Conservation (phyloP, 2,888 invertebrate species). For the Tromatobia lineatoria region DNA sequence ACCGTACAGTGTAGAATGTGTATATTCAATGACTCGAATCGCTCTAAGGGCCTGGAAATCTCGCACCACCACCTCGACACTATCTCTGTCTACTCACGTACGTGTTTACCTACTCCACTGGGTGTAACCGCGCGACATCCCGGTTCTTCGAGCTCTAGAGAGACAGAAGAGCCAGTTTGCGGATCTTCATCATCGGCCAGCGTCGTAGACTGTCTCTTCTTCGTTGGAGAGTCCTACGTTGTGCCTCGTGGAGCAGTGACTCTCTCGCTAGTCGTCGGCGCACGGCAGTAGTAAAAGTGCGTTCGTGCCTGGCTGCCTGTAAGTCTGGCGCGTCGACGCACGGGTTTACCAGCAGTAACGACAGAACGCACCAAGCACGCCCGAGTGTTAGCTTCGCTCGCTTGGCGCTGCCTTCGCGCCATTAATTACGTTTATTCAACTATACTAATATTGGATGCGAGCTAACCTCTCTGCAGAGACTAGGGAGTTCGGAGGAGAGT, state of each 20-base stretch:
- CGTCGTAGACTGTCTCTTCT: neutral
- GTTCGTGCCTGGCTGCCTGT: slow-evolving; percentile 41
- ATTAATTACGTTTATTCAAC: slow-evolving; percentile 79
- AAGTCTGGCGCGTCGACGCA: slow-evolving; percentile 49
- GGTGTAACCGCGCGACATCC: neutral
- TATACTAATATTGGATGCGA: slow-evolving; percentile 76
- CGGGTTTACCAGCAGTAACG: slow-evolving; percentile 44
- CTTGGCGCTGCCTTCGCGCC: slow-evolving; percentile 58
- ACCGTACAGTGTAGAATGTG: neutral
- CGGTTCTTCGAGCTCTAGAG: neutral
- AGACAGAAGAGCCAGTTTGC: slow-evolving; percentile 23
- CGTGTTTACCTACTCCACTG: slow-evolving; percentile 4
- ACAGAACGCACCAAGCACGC: neutral
- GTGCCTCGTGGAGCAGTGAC: neutral
- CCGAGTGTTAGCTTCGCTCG: slow-evolving; percentile 44
- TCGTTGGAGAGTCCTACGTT: neutral
- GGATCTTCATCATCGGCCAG: slow-evolving; percentile 30
- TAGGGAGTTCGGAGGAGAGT: slow-evolving; percentile 32
- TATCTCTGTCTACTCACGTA: slow-evolving; percentile 8
- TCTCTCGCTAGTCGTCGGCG: slow-evolving; percentile 26
- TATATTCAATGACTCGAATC: slow-evolving; percentile 9
- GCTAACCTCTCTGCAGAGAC: slow-evolving; percentile 60
- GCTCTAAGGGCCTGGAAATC: slow-evolving; percentile 8
- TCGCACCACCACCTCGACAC: neutral
- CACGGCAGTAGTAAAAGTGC: slow-evolving; percentile 46